Percentiles rank a stretch among this genome's conserved stretches.
phyloP scores from a whole-genome alignment of 2,888 invertebrate genomes.

The Villa cingulata region DNA sequence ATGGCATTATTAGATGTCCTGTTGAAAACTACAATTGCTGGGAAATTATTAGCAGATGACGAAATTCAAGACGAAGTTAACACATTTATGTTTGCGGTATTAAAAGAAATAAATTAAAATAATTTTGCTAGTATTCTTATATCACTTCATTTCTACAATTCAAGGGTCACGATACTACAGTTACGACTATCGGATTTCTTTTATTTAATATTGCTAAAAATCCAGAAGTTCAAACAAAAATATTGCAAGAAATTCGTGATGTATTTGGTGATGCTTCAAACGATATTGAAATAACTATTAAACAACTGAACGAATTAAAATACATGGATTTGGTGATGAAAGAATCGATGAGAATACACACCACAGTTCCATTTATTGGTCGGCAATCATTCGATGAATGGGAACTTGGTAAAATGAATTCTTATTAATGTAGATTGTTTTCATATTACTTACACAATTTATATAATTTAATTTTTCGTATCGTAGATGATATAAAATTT shows the following conservation, averaged over 20 bases:
- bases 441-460: no score
- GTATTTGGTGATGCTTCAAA: conserved; percentile 19
- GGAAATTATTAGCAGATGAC: conserved; percentile 39
- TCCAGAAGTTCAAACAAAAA: conserved; percentile 30
- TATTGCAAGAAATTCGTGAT: conserved; percentile 26
- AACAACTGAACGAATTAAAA: conserved; percentile 1
- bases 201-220: conserved; percentile 31
- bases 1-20: conserved; percentile 48
- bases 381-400: conserved; percentile 6
- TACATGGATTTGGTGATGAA: conserved; percentile 11
- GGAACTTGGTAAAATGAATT: conserved; percentile 1
- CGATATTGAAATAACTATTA: not conserved
- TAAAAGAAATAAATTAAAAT: not conserved
- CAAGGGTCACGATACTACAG: conserved; percentile 34
- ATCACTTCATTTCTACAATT: not conserved
- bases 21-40: conserved; percentile 40
- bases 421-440: not conserved
- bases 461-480: not conserved
- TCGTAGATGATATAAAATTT: not conserved
- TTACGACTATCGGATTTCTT: conserved; percentile 31
- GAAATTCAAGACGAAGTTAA: conserved; percentile 49
- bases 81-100: conserved; percentile 48
- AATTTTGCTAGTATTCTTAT: not conserved
- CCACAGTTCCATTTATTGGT: conserved; percentile 10
- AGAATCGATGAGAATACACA: conserved; percentile 11